phyloP scores from a whole-genome alignment of 2,888 invertebrate species.

The Lissonota sp. region DNA sequence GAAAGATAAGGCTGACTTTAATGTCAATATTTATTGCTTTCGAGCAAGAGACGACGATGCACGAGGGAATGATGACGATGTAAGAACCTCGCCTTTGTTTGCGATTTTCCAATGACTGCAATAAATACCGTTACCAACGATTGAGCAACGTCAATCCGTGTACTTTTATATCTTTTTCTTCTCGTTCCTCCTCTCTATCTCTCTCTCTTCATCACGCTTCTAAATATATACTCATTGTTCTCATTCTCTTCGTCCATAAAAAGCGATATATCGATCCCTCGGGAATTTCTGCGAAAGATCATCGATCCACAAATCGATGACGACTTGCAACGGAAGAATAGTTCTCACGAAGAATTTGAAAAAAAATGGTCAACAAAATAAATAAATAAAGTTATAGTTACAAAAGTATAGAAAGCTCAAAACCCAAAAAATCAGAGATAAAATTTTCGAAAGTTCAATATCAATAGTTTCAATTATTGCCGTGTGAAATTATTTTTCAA shows the following conservation, averaged over 20 bases:
- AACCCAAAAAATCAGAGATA: no score
- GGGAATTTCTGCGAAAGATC: neutral
- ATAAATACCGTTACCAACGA: conserved; percentile 68
- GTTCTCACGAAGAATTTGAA: neutral
- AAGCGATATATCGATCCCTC: neutral
- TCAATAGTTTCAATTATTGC: neutral
- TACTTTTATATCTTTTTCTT: conserved; percentile 39
- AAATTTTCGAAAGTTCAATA: no score
- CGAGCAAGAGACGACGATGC: conserved; percentile 26
- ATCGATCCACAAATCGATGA: neutral
- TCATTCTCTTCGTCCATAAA: neutral
- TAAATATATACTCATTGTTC: neutral
- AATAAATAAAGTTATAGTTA: neutral
- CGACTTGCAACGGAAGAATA: neutral
- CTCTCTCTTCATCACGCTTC: neutral
- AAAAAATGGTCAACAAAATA: neutral
- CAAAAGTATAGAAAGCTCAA: neutral
- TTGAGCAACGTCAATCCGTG: conserved; percentile 58
- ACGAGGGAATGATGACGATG: conserved; percentile 23
- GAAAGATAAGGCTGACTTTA: conserved; percentile 34
- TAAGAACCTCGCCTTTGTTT: conserved; percentile 60
- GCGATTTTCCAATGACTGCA: conserved; percentile 64
- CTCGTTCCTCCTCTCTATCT: conserved; percentile 6
- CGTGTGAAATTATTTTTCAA: no score
- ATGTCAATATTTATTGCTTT: conserved; percentile 23